Evolutionary conservation across 2,113 vertebrate genomes (phyloP).

Genomic region (Todiramphus saurophagus): DNA sequence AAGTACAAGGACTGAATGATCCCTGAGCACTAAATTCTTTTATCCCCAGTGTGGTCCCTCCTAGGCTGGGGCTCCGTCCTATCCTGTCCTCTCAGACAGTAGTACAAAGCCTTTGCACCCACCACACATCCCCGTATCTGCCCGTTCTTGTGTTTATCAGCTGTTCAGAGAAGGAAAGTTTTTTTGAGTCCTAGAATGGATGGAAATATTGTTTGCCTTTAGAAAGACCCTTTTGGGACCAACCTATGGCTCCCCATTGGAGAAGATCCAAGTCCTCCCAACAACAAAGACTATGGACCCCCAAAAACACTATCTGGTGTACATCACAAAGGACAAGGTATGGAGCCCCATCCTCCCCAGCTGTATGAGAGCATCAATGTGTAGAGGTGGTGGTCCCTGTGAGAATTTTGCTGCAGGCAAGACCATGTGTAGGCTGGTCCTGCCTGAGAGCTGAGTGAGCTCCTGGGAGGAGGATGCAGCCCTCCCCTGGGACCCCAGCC

Average conservation of each 20-base stretch:
- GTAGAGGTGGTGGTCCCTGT: not conserved
- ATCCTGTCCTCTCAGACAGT: not conserved
- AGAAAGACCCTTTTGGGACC: conserved; percentile 90
- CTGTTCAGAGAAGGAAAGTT: rapidly evolving
- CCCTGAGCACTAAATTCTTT: not conserved
- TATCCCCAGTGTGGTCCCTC: not conserved
- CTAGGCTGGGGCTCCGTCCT: not conserved
- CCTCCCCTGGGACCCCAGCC: not conserved
- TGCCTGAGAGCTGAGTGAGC: not conserved
- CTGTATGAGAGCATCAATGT: not conserved
- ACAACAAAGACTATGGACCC: not conserved
- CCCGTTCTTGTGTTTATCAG: not conserved
- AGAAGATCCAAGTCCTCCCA: conserved; percentile 83
- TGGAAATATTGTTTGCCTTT: not conserved
- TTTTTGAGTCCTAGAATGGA: not conserved
- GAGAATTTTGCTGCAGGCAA: not conserved
- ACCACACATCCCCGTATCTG: not conserved
- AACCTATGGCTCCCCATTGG: conserved; percentile 83
- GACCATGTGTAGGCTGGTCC: not conserved
- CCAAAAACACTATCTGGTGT: conserved; percentile 80
- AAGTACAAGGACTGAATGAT: not conserved
- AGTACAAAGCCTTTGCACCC: not conserved
- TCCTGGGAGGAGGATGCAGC: not conserved
- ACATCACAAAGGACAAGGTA: conserved; percentile 90
- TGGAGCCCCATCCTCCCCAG: not conserved